phyloP scores from a whole-genome alignment of 2,113 vertebrate genomes.

The Peromyscus leucopus region DNA sequence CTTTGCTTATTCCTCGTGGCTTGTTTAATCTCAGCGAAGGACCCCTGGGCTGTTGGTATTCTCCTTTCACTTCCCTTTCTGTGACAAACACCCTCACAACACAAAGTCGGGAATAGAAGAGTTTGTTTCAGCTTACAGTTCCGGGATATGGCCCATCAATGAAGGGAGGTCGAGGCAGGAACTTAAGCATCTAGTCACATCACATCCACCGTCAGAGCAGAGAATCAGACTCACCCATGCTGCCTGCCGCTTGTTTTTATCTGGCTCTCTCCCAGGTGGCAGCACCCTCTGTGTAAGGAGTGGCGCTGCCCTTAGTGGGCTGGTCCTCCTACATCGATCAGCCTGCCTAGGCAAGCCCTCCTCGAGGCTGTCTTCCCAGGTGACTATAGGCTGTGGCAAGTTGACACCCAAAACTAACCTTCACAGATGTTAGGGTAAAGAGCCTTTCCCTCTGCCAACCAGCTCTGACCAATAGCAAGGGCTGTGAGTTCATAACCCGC shows the following conservation, averaged over 20 bases:
- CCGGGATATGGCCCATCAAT: not conserved
- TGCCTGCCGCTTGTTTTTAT: not conserved
- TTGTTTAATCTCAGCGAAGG: not conserved
- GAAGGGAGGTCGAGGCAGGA: not conserved
- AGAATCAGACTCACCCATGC: too few species aligned
- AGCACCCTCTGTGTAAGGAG: not conserved
- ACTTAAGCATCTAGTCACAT: not conserved
- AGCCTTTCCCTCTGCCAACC: not conserved
- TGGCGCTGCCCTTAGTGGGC: not conserved
- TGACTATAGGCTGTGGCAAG: not conserved
- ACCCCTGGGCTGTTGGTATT: not conserved
- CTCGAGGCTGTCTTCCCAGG: not conserved
- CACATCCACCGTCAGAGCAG: not conserved
- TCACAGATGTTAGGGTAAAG: not conserved
- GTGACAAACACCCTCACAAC: not conserved
- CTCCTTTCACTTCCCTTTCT: not conserved
- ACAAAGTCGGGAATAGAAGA: not conserved
- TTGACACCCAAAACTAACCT: not conserved
- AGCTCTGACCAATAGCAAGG: not conserved
- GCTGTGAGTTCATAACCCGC: not conserved
- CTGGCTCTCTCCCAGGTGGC: not conserved
- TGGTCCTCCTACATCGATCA: not conserved
- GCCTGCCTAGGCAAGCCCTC: not conserved
- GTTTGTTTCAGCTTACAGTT: too few species aligned
- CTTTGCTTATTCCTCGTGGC: not conserved